Base-by-base conservation (phyloP, 2,888 invertebrate species). In the Leptinotarsa tumamoca region DNA sequence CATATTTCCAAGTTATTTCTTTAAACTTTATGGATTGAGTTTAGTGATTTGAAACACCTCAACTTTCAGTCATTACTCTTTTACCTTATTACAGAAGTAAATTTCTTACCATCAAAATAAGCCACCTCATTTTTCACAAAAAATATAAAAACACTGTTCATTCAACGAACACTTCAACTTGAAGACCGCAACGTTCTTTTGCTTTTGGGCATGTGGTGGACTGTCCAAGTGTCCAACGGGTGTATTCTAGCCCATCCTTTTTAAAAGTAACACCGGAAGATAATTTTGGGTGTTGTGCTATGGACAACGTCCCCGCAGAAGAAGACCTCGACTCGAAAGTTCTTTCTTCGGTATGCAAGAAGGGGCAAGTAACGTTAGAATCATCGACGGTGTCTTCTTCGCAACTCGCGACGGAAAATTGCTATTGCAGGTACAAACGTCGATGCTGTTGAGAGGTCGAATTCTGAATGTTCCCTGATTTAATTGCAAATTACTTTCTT, bases 261-360 rank as follows among this genome's bases (percentile, higher is more conserved):
- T 87, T 86, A 86, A 86, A 85, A 54, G 67, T 67, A 86, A 83
- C 83, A 81, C 74, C 83, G 85, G 86, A 86, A 86, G 82, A 77
- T 81, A 85, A 83, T 86, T 82, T 87, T 84, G 85, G 79, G 78
- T 75, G 78, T 73, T 77, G 79, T 76, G 71, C 79, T 72, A 69
- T 78, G 76, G 79, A 72, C 54, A 80, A 77, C 75, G 77, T 76
- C 5, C 7, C 77, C 78, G 76, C 79, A 77, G 58, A 73, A 72
- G 76, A 78, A 74, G 70, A 67, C 74, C 68, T 74, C 68, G 58
- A 74, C 81, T 84, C 85, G 81, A 84, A 83, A 79, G 79, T 85
- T 83, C 80, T 80, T 85, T 85, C 84, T 78, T 73, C 73, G 72
- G 74, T 72, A 72, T 71, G 21, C 58, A 80, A 83, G 85, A 81